Evolutionary conservation across 2,113 vertebrate genomes (phyloP).

Genomic region (Protobothrops flavoviridis): DNA sequence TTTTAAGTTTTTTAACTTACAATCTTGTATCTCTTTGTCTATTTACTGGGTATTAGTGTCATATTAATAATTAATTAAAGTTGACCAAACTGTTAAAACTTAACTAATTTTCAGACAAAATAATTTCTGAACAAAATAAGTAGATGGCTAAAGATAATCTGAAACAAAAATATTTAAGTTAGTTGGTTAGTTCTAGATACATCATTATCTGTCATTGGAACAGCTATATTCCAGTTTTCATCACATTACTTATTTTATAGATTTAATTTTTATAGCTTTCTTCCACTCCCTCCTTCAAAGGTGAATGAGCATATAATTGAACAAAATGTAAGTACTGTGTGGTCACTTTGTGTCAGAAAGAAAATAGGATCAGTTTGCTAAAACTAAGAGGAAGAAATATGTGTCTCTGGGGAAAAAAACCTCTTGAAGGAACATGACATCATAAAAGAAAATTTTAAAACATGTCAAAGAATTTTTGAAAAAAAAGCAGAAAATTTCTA

Average conservation of each 20-base stretch:
- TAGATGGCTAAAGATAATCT: not conserved
- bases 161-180: not conserved
- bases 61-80: not conserved
- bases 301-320: not conserved
- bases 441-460: not conserved
- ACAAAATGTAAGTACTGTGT: not conserved
- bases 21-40: not conserved
- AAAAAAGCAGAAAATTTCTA: no score
- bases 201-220: not conserved
- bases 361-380: not conserved
- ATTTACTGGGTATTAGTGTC: not conserved
- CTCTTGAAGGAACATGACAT: not conserved
- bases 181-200: not conserved
- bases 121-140: not conserved
- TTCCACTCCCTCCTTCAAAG: not conserved
- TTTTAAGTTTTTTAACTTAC: not conserved
- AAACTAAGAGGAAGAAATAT: not conserved
- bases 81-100: not conserved
- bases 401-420: not conserved
- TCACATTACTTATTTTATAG: not conserved
- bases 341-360: not conserved
- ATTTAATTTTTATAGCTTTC: not conserved
- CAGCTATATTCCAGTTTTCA: not conserved
- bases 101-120: not conserved
- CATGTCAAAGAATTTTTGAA: no score